Evolutionary conservation across 2,888 invertebrate genomes (phyloP).

Genomic region (Eupeodes luniger): DNA sequence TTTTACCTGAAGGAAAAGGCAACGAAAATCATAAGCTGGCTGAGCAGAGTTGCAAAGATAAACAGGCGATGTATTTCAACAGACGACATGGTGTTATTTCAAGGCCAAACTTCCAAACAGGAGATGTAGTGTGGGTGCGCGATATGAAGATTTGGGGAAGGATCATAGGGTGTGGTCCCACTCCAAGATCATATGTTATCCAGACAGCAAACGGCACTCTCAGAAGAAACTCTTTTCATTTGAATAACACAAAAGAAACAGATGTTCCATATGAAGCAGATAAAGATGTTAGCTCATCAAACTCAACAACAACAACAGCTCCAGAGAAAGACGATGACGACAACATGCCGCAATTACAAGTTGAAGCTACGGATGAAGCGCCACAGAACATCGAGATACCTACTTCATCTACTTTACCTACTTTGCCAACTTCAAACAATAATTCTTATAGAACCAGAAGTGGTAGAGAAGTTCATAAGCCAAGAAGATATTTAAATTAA

Average conservation of each 20-base stretch:
- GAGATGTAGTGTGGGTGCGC: slow-evolving; percentile 18
- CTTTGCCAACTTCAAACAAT: slow-evolving; percentile 22
- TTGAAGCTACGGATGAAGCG: slow-evolving; percentile 7
- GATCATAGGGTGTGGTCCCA: slow-evolving; percentile 15
- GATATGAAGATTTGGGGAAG: slow-evolving; percentile 13
- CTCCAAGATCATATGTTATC: slow-evolving; percentile 24
- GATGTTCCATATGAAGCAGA: slow-evolving; percentile 2
- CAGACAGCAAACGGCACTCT: slow-evolving; percentile 20
- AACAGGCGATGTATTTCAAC: slow-evolving; percentile 6
- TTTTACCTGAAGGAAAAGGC: not conserved
- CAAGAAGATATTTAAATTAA: slow-evolving; percentile 26
- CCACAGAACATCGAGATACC: not conserved
- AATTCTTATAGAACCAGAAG: slow-evolving; percentile 27
- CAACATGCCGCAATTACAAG: slow-evolving; percentile 11
- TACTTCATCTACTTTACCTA: slow-evolving; percentile 2
- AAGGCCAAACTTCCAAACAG: slow-evolving; percentile 12
- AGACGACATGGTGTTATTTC: slow-evolving; percentile 7
- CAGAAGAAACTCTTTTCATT: not conserved
- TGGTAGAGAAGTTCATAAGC: slow-evolving; percentile 13
- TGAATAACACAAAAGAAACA: slow-evolving; percentile 18
- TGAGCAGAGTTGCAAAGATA: not conserved
- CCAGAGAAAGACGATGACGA: slow-evolving; percentile 19
- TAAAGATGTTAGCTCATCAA: not conserved
- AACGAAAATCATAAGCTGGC: slow-evolving; percentile 1
- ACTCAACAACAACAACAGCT: slow-evolving; percentile 8